Evolutionary conservation across 2,797 vertebrate genomes (phyloP).

Genomic region (Coregonus ussuriensis): DNA sequence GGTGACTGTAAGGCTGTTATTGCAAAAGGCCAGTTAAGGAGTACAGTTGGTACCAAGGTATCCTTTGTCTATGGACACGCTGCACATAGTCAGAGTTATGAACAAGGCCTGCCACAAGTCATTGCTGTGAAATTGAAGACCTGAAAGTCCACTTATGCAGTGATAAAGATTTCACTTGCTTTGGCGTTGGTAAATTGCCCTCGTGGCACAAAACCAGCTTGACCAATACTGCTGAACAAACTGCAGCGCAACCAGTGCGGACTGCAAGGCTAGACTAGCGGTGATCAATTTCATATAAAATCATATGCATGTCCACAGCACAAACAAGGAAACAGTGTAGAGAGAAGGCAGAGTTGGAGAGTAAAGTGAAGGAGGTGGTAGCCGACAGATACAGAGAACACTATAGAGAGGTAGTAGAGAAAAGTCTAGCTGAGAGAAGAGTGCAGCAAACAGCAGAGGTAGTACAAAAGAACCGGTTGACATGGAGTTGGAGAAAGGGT

Average conservation of each 20-base stretch:
- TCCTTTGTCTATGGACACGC: neutral
- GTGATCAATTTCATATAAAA: neutral
- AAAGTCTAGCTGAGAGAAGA: neutral
- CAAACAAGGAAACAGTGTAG: neutral
- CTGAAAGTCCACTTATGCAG: neutral
- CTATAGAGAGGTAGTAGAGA: neutral
- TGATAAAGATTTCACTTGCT: neutral
- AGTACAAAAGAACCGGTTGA: neutral
- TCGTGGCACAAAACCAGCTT: neutral
- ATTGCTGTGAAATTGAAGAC: slow-evolving; percentile 1
- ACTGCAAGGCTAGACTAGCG: neutral
- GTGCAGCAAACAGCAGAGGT: neutral
- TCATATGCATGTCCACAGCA: neutral
- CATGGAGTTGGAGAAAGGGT: neutral
- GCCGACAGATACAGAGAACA: neutral
- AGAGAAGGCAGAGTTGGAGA: neutral
- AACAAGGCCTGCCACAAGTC: neutral
- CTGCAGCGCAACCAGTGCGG: neutral
- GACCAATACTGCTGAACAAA: neutral
- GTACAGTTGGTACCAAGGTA: neutral
- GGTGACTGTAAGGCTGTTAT: neutral
- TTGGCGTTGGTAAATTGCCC: neutral
- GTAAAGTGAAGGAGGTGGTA: neutral
- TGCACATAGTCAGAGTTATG: neutral
- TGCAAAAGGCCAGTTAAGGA: neutral